Percentiles rank a stretch among this genome's conserved stretches.
Conservation (phyloP, 2,888 invertebrate species). For the Camptogramma bilineatum region DNA sequence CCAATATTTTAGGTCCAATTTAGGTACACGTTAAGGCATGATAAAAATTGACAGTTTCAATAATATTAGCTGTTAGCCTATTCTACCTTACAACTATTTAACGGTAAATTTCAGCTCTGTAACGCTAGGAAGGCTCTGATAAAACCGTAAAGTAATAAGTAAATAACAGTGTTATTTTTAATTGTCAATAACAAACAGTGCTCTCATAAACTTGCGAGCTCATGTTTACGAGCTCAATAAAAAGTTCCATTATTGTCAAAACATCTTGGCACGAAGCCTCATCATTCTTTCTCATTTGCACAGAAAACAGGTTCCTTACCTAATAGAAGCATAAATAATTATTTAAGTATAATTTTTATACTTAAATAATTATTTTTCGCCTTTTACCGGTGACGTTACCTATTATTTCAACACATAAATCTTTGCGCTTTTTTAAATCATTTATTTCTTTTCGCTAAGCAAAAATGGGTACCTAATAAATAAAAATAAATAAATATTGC, state of each 20-base stretch:
- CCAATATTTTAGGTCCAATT: no score
- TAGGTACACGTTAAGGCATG: no score
- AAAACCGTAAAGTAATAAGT: conserved; percentile 6
- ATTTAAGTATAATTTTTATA: no score
- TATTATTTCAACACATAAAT: no score
- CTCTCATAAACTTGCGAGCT: conserved; percentile 36
- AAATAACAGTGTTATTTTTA: conserved; percentile 27
- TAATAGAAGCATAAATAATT: no score
- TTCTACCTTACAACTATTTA: neutral
- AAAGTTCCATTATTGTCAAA: conserved; percentile 61
- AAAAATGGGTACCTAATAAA: no score
- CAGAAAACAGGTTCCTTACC: conserved; percentile 11
- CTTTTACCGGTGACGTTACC: neutral
- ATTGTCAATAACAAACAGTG: conserved; percentile 40
- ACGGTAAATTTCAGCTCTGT: conserved; percentile 2
- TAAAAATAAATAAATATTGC: no score
- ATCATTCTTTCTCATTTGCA: conserved; percentile 14
- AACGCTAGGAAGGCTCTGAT: conserved; percentile 11
- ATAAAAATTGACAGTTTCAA: no score
- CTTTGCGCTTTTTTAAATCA: no score
- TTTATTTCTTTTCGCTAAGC: no score
- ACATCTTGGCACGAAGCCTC: conserved; percentile 59
- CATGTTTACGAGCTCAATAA: conserved; percentile 61
- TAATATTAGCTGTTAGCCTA: no score
- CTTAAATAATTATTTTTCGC: neutral